Conservation (phyloP, 1,140 invertebrate genomes). For the Berghia stephanieae region DNA sequence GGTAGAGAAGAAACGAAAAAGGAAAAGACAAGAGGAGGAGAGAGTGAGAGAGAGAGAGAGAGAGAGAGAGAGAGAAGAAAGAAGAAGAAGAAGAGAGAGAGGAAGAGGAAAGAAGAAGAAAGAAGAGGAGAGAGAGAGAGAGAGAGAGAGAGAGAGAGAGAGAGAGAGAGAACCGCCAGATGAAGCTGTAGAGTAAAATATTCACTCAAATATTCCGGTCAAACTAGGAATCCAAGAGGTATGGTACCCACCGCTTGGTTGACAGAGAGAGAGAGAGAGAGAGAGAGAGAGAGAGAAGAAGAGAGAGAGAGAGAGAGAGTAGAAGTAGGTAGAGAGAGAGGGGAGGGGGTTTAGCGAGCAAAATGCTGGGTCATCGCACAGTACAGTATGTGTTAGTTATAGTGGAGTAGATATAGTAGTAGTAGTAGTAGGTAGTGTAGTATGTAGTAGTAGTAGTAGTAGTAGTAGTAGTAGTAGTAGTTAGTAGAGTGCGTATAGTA, state of each 20-base stretch:
- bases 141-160: slow-evolving; percentile 1
- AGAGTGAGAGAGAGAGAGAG: neutral
- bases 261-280: neutral
- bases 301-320: slow-evolving; percentile 12
- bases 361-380: too few relatives aligned
- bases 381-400: too few relatives aligned
- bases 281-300: neutral
- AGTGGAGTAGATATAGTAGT: too few relatives aligned
- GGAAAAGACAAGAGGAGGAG: neutral
- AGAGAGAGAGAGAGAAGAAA: slow-evolving; percentile 3
- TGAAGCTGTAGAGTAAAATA: too few relatives aligned
- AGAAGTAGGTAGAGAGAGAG: neutral
- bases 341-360: neutral
- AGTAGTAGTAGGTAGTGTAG: too few relatives aligned
- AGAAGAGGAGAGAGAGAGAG: neutral
- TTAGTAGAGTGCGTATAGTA: too few relatives aligned
- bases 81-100: slow-evolving; percentile 10
- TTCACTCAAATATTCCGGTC: neutral
- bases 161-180: too few relatives aligned
- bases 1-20: neutral
- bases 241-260: neutral
- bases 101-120: neutral
- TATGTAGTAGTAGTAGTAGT: too few relatives aligned
- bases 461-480: too few relatives aligned
- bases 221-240: neutral